These are phyloP conservation scores for Ondatra zibethicus DNA, from an alignment of 2,113 vertebrate species.

Conservation along the genomic window DNA sequence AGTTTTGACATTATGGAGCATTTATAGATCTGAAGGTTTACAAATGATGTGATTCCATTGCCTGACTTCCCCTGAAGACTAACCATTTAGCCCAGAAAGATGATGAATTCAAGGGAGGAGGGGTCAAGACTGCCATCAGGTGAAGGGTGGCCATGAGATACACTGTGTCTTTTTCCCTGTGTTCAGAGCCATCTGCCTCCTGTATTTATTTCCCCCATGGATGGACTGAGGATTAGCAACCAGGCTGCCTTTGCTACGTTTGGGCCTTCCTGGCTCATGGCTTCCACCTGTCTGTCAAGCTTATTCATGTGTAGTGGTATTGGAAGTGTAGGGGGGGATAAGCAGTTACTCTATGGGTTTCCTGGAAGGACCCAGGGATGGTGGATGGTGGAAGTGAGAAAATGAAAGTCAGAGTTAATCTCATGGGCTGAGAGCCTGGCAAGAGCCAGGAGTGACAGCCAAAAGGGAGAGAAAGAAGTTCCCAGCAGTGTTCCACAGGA, in stretches of 20 bases:
- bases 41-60: neutral
- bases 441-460: neutral
- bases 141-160: neutral
- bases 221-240: neutral
- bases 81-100: neutral
- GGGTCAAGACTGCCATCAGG: too few species aligned
- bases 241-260: neutral
- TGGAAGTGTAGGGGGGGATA: neutral
- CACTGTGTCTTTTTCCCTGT: neutral
- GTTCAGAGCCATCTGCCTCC: neutral
- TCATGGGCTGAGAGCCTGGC: neutral
- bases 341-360: neutral
- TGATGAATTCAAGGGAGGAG: too few species aligned
- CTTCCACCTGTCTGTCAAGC: neutral
- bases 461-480: too few species aligned
- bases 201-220: fast-evolving
- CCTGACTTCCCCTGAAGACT: neutral
- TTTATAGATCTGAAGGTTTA: neutral
- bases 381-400: neutral
- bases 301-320: neutral
- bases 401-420: neutral
- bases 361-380: neutral
- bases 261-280: neutral
- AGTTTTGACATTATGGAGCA: neutral
- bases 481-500: neutral